Evolutionary conservation across 2,888 invertebrate genomes (phyloP).

Genomic region (Stomorhina lunata): DNA sequence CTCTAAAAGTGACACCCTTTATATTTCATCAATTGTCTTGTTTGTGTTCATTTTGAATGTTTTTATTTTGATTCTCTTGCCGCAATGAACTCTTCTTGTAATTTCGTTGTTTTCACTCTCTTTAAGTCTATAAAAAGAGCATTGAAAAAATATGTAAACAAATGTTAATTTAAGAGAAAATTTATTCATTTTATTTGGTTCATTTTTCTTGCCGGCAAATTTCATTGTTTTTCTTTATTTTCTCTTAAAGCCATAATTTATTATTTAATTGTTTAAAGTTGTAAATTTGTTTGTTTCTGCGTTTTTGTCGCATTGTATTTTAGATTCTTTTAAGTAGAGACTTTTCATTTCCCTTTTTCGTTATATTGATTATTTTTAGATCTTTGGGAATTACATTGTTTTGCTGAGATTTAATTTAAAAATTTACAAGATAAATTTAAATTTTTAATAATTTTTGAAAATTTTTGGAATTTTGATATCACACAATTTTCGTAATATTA

Average conservation of each 20-base stretch:
- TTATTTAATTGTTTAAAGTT: conserved; percentile 35
- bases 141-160: background rate
- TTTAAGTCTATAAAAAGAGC: conserved; percentile 11
- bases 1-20: too few species aligned
- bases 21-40: too few species aligned
- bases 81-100: background rate
- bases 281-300: conserved; percentile 10
- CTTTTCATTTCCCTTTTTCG: conserved; percentile 51
- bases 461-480: too few species aligned
- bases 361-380: conserved; percentile 44
- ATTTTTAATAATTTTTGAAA: background rate
- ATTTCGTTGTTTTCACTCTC: background rate
- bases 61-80: too few species aligned
- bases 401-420: background rate
- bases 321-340: conserved; percentile 32
- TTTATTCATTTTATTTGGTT: background rate
- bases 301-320: conserved; percentile 34
- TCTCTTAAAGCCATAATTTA: conserved; percentile 36
- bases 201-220: conserved; percentile 39
- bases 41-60: too few species aligned
- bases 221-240: conserved; percentile 29
- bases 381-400: conserved; percentile 6
- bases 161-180: conserved; percentile 11
- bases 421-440: background rate
- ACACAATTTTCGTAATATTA: too few species aligned